Conservation (phyloP, 2,888 invertebrate genomes). For the Noctuana brunneofusca region DNA sequence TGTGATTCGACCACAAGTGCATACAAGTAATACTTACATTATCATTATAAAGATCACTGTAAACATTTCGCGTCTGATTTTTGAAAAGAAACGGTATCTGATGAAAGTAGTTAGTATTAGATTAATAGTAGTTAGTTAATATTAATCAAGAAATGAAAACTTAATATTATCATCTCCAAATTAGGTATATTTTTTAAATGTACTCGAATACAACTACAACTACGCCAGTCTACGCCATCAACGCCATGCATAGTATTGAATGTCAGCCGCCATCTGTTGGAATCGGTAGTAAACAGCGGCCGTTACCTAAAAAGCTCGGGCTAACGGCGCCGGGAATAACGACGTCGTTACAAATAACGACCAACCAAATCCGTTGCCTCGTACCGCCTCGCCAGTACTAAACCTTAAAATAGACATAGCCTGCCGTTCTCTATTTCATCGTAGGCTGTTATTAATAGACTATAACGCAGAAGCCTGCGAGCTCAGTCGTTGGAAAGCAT, state of each 20-base stretch:
- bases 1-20: no score
- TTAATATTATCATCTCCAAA: no score
- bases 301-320: slow-evolving; percentile 46
- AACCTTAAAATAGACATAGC: slow-evolving; percentile 56
- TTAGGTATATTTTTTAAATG: no score
- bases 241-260: no score
- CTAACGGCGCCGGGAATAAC: slow-evolving; percentile 69
- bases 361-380: slow-evolving; percentile 47
- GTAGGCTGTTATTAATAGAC: slow-evolving; percentile 54
- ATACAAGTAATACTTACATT: no score
- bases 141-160: no score
- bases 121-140: no score
- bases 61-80: no score
- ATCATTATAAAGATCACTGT: no score
- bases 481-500: slow-evolving; percentile 62
- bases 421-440: slow-evolving; percentile 52
- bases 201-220: background rate
- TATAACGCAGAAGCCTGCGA: slow-evolving; percentile 50
- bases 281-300: slow-evolving; percentile 44
- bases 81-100: no score
- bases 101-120: no score
- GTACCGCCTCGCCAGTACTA: slow-evolving; percentile 10
- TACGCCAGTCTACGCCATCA: background rate
- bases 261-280: slow-evolving; percentile 57
- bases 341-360: slow-evolving; percentile 55